Evolutionary conservation across 2,113 vertebrate genomes (phyloP).

Genomic region (Laterallus jamaicensis): DNA sequence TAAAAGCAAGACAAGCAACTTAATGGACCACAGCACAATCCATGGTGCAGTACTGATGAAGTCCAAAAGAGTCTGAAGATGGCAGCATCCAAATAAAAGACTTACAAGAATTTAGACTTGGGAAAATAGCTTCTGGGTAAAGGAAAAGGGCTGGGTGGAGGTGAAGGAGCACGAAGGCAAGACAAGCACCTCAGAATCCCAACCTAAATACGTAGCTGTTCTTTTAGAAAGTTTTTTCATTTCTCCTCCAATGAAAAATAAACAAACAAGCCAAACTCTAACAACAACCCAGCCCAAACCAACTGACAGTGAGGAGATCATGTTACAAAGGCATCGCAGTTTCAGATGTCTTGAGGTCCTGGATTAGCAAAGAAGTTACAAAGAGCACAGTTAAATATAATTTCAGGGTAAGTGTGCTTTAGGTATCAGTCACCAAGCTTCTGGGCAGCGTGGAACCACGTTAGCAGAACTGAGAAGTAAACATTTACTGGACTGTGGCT

Average conservation of each 20-base stretch:
- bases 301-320: neutral
- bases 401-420: neutral
- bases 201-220: neutral
- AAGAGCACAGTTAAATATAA: neutral
- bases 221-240: neutral
- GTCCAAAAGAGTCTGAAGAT: neutral
- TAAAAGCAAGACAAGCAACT: neutral
- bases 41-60: neutral
- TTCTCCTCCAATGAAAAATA: neutral
- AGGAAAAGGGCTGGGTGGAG: neutral
- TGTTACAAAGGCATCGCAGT: neutral
- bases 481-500: neutral
- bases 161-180: fast-evolving
- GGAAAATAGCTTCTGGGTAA: neutral
- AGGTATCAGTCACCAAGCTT: neutral
- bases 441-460: neutral
- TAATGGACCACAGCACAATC: neutral
- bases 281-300: neutral
- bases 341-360: neutral
- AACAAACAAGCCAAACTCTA: neutral
- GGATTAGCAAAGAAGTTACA: too few species aligned
- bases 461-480: neutral
- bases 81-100: neutral
- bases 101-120: neutral
- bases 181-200: neutral